A percentile compares a stretch with the other conserved stretches of the same genome.
Evolutionary conservation across 2,888 invertebrate genomes (phyloP).

Genomic region (Patella depressa): DNA sequence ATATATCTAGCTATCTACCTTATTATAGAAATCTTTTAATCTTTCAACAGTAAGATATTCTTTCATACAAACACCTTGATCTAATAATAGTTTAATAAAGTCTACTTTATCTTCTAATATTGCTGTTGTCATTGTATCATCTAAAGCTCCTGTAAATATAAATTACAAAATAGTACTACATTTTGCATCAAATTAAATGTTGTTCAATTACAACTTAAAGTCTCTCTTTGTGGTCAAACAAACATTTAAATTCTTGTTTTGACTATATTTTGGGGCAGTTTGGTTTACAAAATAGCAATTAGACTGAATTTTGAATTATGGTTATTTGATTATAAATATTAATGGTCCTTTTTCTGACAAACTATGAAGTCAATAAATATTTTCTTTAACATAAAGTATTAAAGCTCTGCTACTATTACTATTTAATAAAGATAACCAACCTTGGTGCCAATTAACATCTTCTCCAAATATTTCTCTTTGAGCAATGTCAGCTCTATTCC

Average conservation of each 20-base stretch:
- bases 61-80: conserved; percentile 70
- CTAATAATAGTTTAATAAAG: conserved; percentile 70
- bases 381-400: too few species aligned
- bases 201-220: too few species aligned
- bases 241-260: too few species aligned
- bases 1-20: conserved; percentile 34
- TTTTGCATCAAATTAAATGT: background rate
- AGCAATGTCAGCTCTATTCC: conserved; percentile 71
- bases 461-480: conserved; percentile 68
- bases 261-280: too few species aligned
- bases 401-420: too few species aligned
- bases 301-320: too few species aligned
- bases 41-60: conserved; percentile 67
- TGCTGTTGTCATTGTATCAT: conserved; percentile 68
- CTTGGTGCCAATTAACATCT: conserved; percentile 61
- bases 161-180: background rate
- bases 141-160: conserved; percentile 55
- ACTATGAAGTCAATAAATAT: too few species aligned
- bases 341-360: too few species aligned
- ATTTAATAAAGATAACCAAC: conserved; percentile 33
- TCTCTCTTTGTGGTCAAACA: too few species aligned
- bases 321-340: too few species aligned
- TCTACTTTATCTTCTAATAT: conserved; percentile 67
- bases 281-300: too few species aligned
- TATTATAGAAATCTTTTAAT: conserved; percentile 66